Conservation (phyloP, 1,140 invertebrate species). For the Procambarus virginalis region DNA sequence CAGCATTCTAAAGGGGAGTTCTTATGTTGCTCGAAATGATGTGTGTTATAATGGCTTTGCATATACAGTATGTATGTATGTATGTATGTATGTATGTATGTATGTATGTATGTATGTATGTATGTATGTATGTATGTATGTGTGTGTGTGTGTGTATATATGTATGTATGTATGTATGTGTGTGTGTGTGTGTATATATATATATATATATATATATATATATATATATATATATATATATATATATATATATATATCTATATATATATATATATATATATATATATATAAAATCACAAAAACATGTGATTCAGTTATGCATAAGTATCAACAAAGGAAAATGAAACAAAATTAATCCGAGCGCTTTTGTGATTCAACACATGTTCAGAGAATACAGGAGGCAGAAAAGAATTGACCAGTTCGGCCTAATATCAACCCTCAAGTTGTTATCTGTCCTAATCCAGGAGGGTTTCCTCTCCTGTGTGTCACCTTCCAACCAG, state of each 20-base stretch:
- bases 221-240: neutral
- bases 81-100: neutral
- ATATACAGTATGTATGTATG: neutral
- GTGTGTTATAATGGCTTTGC: too few species aligned
- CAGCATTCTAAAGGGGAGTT: too few species aligned
- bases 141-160: neutral
- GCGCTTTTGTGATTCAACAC: too few species aligned
- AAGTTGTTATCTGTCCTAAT: too few species aligned
- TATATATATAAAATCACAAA: neutral
- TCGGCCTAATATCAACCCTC: too few species aligned
- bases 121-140: neutral
- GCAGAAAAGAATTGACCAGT: too few species aligned
- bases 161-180: neutral
- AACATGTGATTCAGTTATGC: neutral
- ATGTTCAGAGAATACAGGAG: too few species aligned
- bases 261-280: slow-evolving; percentile 1
- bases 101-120: neutral
- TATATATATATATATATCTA: neutral
- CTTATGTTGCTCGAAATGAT: too few species aligned
- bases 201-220: neutral
- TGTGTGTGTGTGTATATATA: neutral
- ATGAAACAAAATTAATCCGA: too few species aligned
- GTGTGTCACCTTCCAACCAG: too few species aligned
- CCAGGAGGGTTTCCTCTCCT: too few species aligned
- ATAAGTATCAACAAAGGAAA: neutral